phyloP scores from a whole-genome alignment of 1,140 invertebrate genomes.

The Heliothis virescens region DNA sequence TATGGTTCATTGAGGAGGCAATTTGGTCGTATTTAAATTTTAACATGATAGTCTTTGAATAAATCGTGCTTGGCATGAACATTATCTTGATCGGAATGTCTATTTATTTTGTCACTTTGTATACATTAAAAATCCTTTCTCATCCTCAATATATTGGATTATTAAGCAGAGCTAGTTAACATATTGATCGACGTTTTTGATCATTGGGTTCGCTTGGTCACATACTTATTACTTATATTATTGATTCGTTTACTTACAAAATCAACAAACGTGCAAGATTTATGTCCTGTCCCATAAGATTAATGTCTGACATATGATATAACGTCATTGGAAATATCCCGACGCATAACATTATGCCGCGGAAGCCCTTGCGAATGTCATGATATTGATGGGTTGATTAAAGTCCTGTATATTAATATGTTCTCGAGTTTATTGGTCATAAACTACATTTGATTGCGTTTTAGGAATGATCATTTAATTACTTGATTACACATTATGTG shows the following conservation, averaged over 20 bases:
- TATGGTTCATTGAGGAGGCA: background rate
- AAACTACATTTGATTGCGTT: too few species aligned
- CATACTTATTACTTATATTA: too few species aligned
- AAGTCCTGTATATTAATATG: background rate
- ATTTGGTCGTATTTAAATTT: background rate
- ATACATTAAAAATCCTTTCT: too few species aligned
- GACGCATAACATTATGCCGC: conserved; percentile 2
- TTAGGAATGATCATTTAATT: too few species aligned
- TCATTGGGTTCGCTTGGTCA: too few species aligned
- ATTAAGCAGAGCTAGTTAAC: too few species aligned
- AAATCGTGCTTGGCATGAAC: background rate
- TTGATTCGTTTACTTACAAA: too few species aligned
- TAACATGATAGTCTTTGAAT: background rate
- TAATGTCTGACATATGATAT: conserved; percentile 15
- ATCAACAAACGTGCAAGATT: background rate
- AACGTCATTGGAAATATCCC: conserved; percentile 11
- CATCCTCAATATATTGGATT: too few species aligned
- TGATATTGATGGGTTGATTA: conserved; percentile 18
- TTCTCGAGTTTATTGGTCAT: background rate
- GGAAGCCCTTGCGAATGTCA: background rate
- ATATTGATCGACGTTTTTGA: too few species aligned
- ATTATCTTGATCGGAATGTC: too few species aligned
- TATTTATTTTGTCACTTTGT: too few species aligned
- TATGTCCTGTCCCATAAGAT: background rate
- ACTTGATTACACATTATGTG: too few species aligned